Percentiles rank a stretch among this genome's conserved stretches.
Evolutionary conservation across 2,797 vertebrate species (phyloP).

Genomic region (Thaleichthys pacificus): DNA sequence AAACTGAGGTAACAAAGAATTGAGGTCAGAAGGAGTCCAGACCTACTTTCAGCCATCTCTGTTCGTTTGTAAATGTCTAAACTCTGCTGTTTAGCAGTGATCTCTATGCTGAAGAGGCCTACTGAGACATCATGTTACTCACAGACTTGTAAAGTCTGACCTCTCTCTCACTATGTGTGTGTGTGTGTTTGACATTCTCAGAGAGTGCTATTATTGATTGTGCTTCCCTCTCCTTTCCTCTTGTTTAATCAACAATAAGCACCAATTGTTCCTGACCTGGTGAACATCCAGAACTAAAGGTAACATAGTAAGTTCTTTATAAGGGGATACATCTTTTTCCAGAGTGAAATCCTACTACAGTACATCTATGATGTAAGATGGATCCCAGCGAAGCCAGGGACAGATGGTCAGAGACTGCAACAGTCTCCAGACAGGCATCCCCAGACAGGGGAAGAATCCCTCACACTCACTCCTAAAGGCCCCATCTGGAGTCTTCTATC

Average conservation of each 20-base stretch:
- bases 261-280: too few relatives aligned
- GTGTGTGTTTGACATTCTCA: not conserved
- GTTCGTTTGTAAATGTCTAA: conserved; percentile 54
- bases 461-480: not conserved
- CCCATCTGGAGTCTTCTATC: too few relatives aligned
- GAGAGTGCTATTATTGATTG: not conserved
- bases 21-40: conserved; percentile 47
- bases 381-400: too few relatives aligned
- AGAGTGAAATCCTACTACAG: too few relatives aligned
- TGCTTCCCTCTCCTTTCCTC: not conserved
- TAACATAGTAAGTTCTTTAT: too few relatives aligned
- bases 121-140: conserved; percentile 10
- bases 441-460: not conserved
- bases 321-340: too few relatives aligned
- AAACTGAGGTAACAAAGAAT: conserved; percentile 39
- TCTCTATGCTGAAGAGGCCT: conserved; percentile 8
- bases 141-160: conserved; percentile 46
- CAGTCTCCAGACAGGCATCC: not conserved
- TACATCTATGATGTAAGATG: too few relatives aligned
- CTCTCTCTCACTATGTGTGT: conserved; percentile 6
- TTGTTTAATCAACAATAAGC: not conserved
- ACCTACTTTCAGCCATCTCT: conserved; percentile 51
- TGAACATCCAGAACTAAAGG: too few relatives aligned
- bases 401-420: too few relatives aligned
- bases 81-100: conserved; percentile 43